These are phyloP conservation scores for Neomonachus schauinslandi DNA, from an alignment of 2,113 vertebrate species.

Conservation along the genomic window DNA sequence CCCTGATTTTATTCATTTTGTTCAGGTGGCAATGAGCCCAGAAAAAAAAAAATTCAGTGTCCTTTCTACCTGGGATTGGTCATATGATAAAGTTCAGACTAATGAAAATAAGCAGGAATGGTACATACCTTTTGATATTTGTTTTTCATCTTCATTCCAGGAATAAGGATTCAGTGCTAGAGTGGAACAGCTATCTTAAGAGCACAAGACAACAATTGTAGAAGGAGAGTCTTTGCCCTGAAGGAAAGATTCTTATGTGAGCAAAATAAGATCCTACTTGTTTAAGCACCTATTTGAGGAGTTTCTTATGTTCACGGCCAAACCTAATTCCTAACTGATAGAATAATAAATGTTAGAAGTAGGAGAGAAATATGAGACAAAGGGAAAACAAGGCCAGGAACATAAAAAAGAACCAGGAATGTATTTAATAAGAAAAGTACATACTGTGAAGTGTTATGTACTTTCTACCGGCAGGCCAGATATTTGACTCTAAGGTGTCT, in stretches of 20 bases:
- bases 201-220: neutral
- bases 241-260: neutral
- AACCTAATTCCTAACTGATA: constrained; percentile 17
- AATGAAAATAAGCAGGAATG: neutral
- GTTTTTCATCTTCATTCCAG: neutral
- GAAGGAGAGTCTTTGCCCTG: neutral
- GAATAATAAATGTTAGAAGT: constrained; percentile 17
- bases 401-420: neutral
- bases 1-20: constrained; percentile 39
- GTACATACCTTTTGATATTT: neutral
- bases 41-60: neutral
- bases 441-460: neutral
- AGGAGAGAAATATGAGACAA: neutral
- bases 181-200: neutral
- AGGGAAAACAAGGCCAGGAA: neutral
- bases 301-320: neutral
- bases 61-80: neutral
- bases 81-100: neutral
- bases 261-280: neutral
- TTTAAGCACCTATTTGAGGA: neutral
- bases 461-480: neutral
- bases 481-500: constrained; percentile 23
- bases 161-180: neutral
- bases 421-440: neutral
- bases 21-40: neutral